Percentiles rank a stretch among this genome's conserved stretches.
phyloP scores from a whole-genome alignment of 2,113 vertebrate genomes.

The Clarias macrocephalus region DNA sequence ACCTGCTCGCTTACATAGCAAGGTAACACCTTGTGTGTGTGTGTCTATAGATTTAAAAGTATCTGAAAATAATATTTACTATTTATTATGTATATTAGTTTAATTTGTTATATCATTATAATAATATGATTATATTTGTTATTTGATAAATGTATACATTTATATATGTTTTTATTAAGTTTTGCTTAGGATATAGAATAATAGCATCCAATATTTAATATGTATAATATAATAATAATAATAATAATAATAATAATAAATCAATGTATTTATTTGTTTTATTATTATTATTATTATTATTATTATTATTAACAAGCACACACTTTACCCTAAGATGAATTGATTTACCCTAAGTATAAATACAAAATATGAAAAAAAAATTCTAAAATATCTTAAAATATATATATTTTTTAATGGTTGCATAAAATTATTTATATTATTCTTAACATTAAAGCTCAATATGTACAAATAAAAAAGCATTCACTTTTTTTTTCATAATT shows the following conservation, averaged over 20 bases:
- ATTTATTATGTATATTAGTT: not conserved
- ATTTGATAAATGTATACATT: not conserved
- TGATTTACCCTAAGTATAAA: not conserved
- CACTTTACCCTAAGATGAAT: not conserved
- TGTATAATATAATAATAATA: not conserved
- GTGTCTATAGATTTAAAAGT: not conserved
- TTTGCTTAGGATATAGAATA: not conserved
- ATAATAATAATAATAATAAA: not conserved
- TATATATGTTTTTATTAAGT: not conserved
- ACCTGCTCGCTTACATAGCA: constrained; percentile 86
- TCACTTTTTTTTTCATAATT: not conserved
- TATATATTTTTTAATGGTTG: not conserved
- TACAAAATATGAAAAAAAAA: not conserved
- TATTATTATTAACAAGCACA: not conserved
- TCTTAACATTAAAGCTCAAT: not conserved
- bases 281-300: not conserved
- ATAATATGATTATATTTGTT: not conserved
- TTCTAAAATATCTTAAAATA: not conserved
- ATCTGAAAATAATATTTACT: not conserved
- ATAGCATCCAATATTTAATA: not conserved
- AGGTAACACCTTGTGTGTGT: constrained; percentile 71
- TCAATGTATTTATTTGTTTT: too few species aligned
- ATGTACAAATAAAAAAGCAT: not conserved
- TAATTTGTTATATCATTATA: not conserved
- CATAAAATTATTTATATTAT: not conserved